These are phyloP conservation scores for Gastrophysa polygoni DNA, from an alignment of 2,888 invertebrate genomes.

Conservation along the genomic window DNA sequence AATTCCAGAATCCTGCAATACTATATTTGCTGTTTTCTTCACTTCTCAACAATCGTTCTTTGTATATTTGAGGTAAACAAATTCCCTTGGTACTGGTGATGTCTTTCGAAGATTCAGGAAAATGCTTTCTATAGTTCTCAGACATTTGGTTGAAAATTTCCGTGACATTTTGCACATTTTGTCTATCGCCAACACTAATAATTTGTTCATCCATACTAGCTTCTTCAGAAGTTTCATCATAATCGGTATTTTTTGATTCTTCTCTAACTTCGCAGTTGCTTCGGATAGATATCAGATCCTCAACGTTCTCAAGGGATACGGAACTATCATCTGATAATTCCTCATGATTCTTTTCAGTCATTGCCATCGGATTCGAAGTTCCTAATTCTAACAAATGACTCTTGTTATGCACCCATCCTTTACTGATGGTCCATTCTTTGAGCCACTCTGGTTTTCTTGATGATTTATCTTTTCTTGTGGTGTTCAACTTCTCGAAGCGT, in stretches of 20 bases:
- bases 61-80: constrained; percentile 48
- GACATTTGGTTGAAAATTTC: constrained; percentile 47
- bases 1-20: constrained; percentile 41
- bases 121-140: constrained; percentile 53
- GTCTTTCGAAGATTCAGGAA: constrained; percentile 42
- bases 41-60: constrained; percentile 43
- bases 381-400: constrained; percentile 51
- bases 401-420: constrained; percentile 57
- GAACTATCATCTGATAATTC: constrained; percentile 44
- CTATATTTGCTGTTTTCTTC: constrained; percentile 33
- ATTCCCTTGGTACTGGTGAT: constrained; percentile 31
- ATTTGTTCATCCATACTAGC: constrained; percentile 11
- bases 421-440: constrained; percentile 59
- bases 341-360: constrained; percentile 32
- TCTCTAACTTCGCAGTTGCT: constrained; percentile 25
- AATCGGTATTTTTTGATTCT: constrained; percentile 21
- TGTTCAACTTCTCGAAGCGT: constrained; percentile 31
- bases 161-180: constrained; percentile 36
- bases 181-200: too few species aligned
- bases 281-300: constrained; percentile 51
- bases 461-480: constrained; percentile 23
- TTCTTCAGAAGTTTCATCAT: constrained; percentile 16
- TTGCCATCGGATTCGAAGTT: constrained; percentile 10
- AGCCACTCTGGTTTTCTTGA: constrained; percentile 55
- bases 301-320: constrained; percentile 51